Base-by-base conservation (phyloP, 2,797 vertebrate genomes). In the Fringilla coelebs region DNA sequence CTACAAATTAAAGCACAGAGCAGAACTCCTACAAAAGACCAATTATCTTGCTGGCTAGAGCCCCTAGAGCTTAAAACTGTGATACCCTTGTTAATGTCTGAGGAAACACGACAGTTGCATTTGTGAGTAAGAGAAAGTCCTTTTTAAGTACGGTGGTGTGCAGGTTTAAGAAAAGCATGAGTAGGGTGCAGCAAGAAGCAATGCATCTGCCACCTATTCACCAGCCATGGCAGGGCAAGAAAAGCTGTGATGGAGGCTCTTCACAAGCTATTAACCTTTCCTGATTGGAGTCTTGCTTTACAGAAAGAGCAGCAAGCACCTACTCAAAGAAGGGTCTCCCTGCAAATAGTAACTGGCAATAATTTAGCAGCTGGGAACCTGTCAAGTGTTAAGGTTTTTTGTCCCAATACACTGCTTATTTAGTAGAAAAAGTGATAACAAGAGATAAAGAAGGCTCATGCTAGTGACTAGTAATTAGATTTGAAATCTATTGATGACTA, bases 261-360 rank as follows among this genome's bases (percentile, higher is more conserved):
- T 96, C 93, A 94, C 84, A 95, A 94, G 96, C 93, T 96, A 94
- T 97, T 96, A 97, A 97, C 97, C 97, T 97, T 96, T 95, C 81
- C 88, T 96, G 96, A 97, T 93, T 96, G 96, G 86, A 96, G 96
- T 95, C 95, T 74, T 91, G 86, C 91, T 89, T 82, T 94, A 92
- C 84, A 93, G 93, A 93, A 86, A 92, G 74, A 94, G 94, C 95
- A 82, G 89, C 82, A 48, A 91, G 73, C 67, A 81, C 80, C 95
- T 92, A 46, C 89, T 77, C 41, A 0, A 48, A 94, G 85, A 68
- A 89, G 52, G 87, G 81, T 88, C 88, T 95, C 48, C 79, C 86
- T 88, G 85, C 61, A 90, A 91, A 91, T 26, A 90, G 88, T 85
- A 77, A 89, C 89, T 41, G 74, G 83, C 74, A 89, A 93, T 95